Conservation (phyloP, 2,113 vertebrate species). For the Holacanthus passer region DNA sequence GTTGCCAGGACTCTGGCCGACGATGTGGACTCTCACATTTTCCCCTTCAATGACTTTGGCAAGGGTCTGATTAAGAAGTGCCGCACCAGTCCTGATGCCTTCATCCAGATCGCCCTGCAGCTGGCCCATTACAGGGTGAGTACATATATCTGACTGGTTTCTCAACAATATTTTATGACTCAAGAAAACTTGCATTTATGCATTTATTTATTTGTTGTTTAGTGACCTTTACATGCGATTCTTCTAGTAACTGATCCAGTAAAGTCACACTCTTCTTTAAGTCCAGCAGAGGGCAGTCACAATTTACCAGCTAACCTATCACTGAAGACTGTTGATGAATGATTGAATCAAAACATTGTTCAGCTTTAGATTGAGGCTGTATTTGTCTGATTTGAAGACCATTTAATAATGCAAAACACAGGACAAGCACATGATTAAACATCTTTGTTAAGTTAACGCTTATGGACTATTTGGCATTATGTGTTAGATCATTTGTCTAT, state of each 20-base stretch:
- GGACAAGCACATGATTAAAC: background rate
- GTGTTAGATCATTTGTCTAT: background rate
- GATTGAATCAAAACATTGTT: background rate
- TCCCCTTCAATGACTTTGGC: conserved; percentile 90
- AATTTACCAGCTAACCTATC: background rate
- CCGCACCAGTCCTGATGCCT: conserved; percentile 94
- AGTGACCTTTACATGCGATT: background rate
- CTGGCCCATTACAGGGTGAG: conserved; percentile 94
- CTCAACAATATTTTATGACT: no score
- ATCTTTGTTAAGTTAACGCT: background rate
- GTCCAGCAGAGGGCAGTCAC: conserved; percentile 72
- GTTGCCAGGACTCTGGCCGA: conserved; percentile 87
- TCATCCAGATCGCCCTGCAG: conserved; percentile 95
- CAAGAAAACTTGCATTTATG: fast-evolving
- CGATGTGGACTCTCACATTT: conserved; percentile 92
- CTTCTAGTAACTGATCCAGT: no score
- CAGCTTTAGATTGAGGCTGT: background rate
- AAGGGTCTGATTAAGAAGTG: conserved; percentile 96
- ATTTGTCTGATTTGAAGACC: background rate
- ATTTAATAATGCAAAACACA: background rate
- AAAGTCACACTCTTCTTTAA: background rate
- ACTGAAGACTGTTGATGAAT: background rate
- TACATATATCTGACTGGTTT: background rate
- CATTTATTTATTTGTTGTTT: background rate
- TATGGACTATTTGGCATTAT: background rate